Evolutionary conservation across 2,113 vertebrate genomes (phyloP), one percentile per base, ranked within the genome.

Genomic region (Corapipo altera): DNA sequence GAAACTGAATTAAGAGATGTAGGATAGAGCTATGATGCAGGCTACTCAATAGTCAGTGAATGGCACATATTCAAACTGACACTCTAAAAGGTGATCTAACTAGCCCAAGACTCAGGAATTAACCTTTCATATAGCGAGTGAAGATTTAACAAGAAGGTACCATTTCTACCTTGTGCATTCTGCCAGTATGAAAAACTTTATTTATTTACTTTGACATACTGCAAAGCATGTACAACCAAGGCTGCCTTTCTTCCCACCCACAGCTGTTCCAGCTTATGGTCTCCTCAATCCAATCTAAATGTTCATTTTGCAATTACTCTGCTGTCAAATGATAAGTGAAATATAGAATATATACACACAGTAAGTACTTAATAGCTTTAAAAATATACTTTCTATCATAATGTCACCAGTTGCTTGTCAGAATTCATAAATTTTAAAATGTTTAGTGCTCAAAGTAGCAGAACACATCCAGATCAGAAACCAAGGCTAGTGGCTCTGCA

Each of bases 301-400:
- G 81, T 82, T 96, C 87, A 91, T 87, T 96, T 96, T 93, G 72
- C 52, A 96, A 94, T 89, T 94, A 96, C 87, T 94, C 58, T 75
- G 55, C 89, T 95, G 93, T 96, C 95, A 97, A 92, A 79, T 51
- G 69, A 59, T 88, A 95, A 96, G 81, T 94, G 76, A 97, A 94
- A 94, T 93, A 86, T 9, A 88, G 85, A 84, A 73, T 85, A 93
- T 74, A 88, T 71, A 76, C 3, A 76, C 3, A 17, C 66, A 88
- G 54, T 93, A 96, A 95, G 51, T 79, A 88, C 73, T 94, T 96
- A 97, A 96, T 89, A 97, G 89, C 85, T 97, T 97, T 95, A 95
- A 95, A 93, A 94, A 94, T 76, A 77, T 51, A 91, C 19, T 93
- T 95, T 89, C 58, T 69, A 85, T 95, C 77, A 93, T 30, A 93